phyloP scores from a whole-genome alignment of 1,140 invertebrate genomes.

The Drosophila lini region DNA sequence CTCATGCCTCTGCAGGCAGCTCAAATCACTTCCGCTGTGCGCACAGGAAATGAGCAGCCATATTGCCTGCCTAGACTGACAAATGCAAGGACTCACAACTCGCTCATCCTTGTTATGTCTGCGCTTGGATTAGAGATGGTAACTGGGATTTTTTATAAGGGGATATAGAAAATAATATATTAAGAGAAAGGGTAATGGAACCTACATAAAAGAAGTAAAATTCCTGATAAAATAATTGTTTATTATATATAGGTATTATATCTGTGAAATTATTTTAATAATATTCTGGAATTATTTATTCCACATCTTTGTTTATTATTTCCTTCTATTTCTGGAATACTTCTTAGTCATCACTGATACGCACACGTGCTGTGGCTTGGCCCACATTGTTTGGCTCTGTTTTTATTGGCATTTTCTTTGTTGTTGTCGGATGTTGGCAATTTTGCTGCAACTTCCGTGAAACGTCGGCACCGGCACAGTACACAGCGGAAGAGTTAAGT shows the following conservation, averaged over 20 bases:
- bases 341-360: slow-evolving; percentile 7
- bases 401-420: slow-evolving; percentile 33
- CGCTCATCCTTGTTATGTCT: slow-evolving; percentile 7
- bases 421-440: slow-evolving; percentile 72
- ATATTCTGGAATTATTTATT: too few relatives aligned
- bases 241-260: too few relatives aligned
- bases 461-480: slow-evolving; percentile 13
- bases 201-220: too few relatives aligned
- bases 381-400: slow-evolving; percentile 44
- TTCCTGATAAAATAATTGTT: too few relatives aligned
- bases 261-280: too few relatives aligned
- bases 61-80: slow-evolving; percentile 61
- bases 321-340: neutral
- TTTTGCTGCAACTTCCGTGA: slow-evolving; percentile 71
- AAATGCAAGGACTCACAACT: slow-evolving; percentile 31
- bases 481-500: slow-evolving; percentile 65
- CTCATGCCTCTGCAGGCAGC: slow-evolving; percentile 33
- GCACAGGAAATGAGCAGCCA: slow-evolving; percentile 69
- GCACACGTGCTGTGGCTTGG: slow-evolving; percentile 34
- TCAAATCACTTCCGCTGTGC: slow-evolving; percentile 67
- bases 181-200: too few relatives aligned
- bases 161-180: neutral
- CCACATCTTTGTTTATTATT: neutral
- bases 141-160: neutral
- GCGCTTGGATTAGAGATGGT: slow-evolving; percentile 1